Percentiles rank a stretch among this genome's conserved stretches.
Evolutionary conservation across 2,888 invertebrate species (phyloP).

Genomic region (Callosobruchus maculatus): DNA sequence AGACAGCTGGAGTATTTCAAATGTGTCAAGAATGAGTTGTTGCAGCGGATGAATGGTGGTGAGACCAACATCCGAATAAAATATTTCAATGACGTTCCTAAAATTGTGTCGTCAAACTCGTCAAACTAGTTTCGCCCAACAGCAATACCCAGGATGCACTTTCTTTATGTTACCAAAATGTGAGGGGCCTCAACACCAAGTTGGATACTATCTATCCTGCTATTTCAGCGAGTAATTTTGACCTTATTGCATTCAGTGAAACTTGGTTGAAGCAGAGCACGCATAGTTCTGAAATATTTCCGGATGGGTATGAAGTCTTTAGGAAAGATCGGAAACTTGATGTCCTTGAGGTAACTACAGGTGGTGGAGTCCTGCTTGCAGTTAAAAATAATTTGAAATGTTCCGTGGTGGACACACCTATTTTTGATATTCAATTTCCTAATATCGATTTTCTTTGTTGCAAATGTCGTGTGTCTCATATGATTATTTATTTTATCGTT

Average conservation of each 20-base stretch:
- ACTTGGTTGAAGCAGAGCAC: slow-evolving; percentile 5
- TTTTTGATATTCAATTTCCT: slow-evolving; percentile 2
- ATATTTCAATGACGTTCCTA: slow-evolving; percentile 1
- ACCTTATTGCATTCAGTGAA: slow-evolving; percentile 5
- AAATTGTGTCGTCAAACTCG: neutral
- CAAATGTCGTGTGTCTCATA: slow-evolving; percentile 1
- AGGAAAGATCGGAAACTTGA: slow-evolving; percentile 6
- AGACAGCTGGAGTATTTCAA: slow-evolving; percentile 1
- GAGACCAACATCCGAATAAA: neutral
- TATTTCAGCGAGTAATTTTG: slow-evolving; percentile 6
- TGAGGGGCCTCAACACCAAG: slow-evolving; percentile 6
- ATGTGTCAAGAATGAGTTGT: neutral
- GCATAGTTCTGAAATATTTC: slow-evolving; percentile 3
- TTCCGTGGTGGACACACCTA: neutral
- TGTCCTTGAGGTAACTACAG: slow-evolving; percentile 1
- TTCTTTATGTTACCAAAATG: slow-evolving; percentile 7
- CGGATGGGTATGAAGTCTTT: slow-evolving; percentile 1
- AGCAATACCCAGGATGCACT: neutral
- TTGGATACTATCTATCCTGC: slow-evolving; percentile 1
- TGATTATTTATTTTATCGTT: neutral
- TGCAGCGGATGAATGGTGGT: neutral
- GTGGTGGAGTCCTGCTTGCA: slow-evolving; percentile 6
- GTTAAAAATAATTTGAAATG: neutral
- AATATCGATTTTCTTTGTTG: slow-evolving; percentile 1
- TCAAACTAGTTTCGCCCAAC: slow-evolving; percentile 2